phyloP scores from a whole-genome alignment of 2,113 vertebrate species.

The Strix uralensis region DNA sequence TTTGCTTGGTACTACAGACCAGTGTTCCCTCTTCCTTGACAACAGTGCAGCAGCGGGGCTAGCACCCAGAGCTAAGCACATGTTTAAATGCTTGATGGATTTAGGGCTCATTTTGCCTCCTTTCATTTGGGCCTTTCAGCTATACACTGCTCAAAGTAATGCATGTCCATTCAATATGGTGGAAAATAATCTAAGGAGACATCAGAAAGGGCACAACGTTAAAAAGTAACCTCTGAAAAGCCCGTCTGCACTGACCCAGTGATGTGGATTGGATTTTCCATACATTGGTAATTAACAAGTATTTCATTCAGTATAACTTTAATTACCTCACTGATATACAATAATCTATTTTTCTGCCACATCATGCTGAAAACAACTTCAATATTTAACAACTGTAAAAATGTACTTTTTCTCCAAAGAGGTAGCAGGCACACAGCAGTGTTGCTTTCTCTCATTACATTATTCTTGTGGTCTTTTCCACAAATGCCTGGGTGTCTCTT shows the following conservation, averaged over 20 bases:
- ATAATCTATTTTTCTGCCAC: not conserved
- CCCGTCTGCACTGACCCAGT: not conserved
- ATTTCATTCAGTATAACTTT: not conserved
- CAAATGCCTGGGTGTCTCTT: not conserved
- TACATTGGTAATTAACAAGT: not conserved
- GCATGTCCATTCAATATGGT: rapidly evolving
- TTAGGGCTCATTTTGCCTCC: not conserved
- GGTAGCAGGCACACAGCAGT: not conserved
- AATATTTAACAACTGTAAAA: not conserved
- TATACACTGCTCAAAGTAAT: not conserved
- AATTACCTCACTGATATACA: not conserved
- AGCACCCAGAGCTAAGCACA: not conserved
- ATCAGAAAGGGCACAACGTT: not conserved
- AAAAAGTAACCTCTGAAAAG: not conserved
- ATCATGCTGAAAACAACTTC: not conserved
- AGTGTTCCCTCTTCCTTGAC: not conserved
- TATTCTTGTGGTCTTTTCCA: not conserved
- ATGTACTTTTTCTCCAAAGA: not conserved
- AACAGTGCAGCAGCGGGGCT: not conserved
- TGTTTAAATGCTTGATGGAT: not conserved
- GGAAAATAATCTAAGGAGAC: not conserved
- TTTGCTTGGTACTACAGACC: not conserved
- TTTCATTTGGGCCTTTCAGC: not conserved
- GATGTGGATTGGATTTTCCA: not conserved
- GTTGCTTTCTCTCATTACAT: not conserved